phyloP scores from a whole-genome alignment of 2,113 vertebrate species.

The Saccopteryx bilineata region DNA sequence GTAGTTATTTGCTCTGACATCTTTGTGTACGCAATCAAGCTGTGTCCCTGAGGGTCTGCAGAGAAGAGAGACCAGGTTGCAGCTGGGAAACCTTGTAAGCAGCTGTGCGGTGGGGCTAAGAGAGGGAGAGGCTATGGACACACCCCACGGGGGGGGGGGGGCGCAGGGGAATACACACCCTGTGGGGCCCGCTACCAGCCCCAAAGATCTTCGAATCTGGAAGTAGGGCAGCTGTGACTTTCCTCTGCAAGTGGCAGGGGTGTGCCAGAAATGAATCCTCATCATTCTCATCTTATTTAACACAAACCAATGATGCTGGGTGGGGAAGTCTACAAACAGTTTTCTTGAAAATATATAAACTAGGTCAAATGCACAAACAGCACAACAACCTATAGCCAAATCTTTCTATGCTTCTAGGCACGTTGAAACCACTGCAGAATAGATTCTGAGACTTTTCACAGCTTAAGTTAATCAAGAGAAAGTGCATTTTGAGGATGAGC shows the following conservation, averaged over 20 bases:
- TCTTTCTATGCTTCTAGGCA: neutral
- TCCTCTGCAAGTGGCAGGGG: neutral
- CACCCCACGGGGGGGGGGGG: neutral
- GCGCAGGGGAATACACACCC: neutral
- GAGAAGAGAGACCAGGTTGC: neutral
- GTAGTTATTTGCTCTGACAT: constrained; percentile 56
- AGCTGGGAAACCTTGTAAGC: neutral
- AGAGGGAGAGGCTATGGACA: neutral
- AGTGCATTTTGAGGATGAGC: neutral
- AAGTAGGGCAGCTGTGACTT: neutral
- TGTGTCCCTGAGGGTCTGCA: neutral
- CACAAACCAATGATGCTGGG: constrained; percentile 1
- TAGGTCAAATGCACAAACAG: neutral
- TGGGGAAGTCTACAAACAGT: constrained; percentile 40
- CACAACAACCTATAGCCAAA: neutral
- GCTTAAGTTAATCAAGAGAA: constrained; percentile 35
- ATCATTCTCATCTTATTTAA: constrained; percentile 56
- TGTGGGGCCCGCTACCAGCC: neutral
- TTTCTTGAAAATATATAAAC: neutral
- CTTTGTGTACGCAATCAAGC: constrained; percentile 36
- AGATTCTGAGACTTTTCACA: neutral
- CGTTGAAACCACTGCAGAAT: neutral
- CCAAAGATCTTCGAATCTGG: neutral
- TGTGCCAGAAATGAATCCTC: constrained; percentile 24
- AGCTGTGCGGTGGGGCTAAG: no score